Conservation (phyloP, 2,888 invertebrate species). For the Drosophila buzzatii region DNA sequence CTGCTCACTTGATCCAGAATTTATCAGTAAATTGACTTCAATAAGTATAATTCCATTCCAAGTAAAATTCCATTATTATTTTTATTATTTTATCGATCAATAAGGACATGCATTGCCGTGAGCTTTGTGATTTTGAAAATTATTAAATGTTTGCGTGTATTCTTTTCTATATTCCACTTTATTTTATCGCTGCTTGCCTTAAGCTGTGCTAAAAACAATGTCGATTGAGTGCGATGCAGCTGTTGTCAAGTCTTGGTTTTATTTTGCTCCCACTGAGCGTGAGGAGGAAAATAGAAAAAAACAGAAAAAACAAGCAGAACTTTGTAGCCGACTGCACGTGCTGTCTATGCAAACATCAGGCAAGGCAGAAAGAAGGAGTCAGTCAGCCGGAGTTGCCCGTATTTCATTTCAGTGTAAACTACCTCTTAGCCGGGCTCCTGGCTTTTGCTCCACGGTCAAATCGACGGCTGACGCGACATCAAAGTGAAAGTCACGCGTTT, state of each 20-base stretch:
- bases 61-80: conserved; percentile 1
- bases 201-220: conserved; percentile 34
- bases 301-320: background rate
- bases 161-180: background rate
- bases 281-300: background rate
- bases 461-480: conserved; percentile 57
- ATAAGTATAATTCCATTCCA: background rate
- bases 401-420: conserved; percentile 35
- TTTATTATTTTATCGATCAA: background rate
- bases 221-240: conserved; percentile 31
- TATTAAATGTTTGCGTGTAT: background rate
- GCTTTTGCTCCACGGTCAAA: conserved; percentile 54
- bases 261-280: conserved; percentile 13
- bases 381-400: conserved; percentile 26
- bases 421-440: conserved; percentile 36
- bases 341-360: conserved; percentile 66
- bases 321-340: conserved; percentile 51
- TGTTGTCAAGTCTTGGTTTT: conserved; percentile 27
- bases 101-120: background rate
- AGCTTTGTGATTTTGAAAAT: background rate
- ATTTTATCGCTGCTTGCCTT: background rate
- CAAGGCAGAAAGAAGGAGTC: conserved; percentile 2
- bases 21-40: background rate
- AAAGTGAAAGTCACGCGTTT: conserved; percentile 81
- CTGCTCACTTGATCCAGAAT: background rate